These are phyloP conservation scores for Panorpa germanica DNA, from an alignment of 2,888 invertebrate species.

Conservation along the genomic window DNA sequence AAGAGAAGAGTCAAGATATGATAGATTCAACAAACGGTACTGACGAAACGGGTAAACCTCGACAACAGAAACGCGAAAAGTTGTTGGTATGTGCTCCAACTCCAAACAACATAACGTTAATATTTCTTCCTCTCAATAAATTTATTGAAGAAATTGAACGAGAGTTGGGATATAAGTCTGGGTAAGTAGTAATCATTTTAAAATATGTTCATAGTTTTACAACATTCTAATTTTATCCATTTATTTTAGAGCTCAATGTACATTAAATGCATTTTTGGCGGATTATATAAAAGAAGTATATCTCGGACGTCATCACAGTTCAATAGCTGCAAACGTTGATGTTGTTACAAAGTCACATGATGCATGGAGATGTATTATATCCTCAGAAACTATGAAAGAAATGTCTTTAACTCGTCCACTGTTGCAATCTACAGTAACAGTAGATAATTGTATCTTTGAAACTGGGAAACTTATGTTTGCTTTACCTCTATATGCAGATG, in stretches of 20 bases:
- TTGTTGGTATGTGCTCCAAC: slow-evolving; percentile 58
- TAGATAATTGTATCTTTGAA: slow-evolving; percentile 43
- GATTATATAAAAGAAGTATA: slow-evolving; percentile 79
- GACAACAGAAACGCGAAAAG: slow-evolving; percentile 33
- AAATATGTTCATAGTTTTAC: slow-evolving; percentile 3
- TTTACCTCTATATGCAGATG: slow-evolving; percentile 54
- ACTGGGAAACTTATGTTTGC: slow-evolving; percentile 47
- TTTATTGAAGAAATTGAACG: slow-evolving; percentile 73
- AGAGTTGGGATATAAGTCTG: slow-evolving; percentile 33
- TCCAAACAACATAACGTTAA: slow-evolving; percentile 52
- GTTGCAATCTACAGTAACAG: slow-evolving; percentile 48
- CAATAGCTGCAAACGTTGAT: slow-evolving; percentile 44
- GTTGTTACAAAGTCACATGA: slow-evolving; percentile 52
- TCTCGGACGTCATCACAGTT: slow-evolving; percentile 52
- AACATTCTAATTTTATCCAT: slow-evolving; percentile 3
- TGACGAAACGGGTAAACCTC: too few species aligned
- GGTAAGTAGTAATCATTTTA: slow-evolving; percentile 25
- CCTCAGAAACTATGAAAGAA: slow-evolving; percentile 45
- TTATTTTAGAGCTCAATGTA: slow-evolving; percentile 40
- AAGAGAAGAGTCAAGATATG: too few species aligned
- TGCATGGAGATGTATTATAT: slow-evolving; percentile 60
- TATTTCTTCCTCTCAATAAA: slow-evolving; percentile 64
- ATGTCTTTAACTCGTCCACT: slow-evolving; percentile 42
- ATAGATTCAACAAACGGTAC: too few species aligned
- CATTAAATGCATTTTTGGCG: slow-evolving; percentile 64